These are phyloP conservation scores for Psephotus haematonotus DNA, from an alignment of 2,113 vertebrate genomes.

Conservation along the genomic window DNA sequence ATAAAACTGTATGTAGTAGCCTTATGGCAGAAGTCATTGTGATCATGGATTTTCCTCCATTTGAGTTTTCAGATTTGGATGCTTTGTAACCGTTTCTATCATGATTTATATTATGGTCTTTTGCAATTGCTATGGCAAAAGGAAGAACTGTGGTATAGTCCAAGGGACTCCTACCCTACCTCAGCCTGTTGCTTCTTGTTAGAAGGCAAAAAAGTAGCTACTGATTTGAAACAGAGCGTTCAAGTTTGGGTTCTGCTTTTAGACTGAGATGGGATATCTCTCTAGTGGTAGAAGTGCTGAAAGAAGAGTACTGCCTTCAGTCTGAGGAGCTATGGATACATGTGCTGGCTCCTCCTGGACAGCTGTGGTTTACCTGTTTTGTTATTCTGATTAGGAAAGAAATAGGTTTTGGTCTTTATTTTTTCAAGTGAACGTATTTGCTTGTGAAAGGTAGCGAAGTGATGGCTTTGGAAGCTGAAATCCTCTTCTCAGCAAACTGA, in stretches of 20 bases:
- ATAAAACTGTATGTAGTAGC: background rate
- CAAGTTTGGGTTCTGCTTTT: background rate
- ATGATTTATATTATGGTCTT: background rate
- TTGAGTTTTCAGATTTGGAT: background rate
- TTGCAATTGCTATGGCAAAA: conserved; percentile 38
- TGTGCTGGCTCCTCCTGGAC: background rate
- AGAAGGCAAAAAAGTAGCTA: background rate
- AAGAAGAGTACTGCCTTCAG: background rate
- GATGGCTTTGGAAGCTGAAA: background rate
- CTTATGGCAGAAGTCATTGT: background rate
- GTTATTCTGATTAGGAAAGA: background rate
- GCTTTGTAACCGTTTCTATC: background rate
- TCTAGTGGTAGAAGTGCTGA: background rate
- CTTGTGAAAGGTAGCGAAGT: background rate
- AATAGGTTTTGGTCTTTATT: background rate
- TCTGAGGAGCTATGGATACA: rapidly evolving
- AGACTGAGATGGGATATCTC: background rate
- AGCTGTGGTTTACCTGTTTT: background rate
- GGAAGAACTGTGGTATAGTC: background rate
- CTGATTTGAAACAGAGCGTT: conserved; percentile 11
- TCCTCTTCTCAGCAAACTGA: background rate
- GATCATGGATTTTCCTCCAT: background rate
- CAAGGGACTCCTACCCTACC: background rate
- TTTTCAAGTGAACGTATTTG: background rate
- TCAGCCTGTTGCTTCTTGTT: conserved; percentile 59